phyloP scores from a whole-genome alignment of 2,113 vertebrate genomes.

The Lepisosteus oculatus region DNA sequence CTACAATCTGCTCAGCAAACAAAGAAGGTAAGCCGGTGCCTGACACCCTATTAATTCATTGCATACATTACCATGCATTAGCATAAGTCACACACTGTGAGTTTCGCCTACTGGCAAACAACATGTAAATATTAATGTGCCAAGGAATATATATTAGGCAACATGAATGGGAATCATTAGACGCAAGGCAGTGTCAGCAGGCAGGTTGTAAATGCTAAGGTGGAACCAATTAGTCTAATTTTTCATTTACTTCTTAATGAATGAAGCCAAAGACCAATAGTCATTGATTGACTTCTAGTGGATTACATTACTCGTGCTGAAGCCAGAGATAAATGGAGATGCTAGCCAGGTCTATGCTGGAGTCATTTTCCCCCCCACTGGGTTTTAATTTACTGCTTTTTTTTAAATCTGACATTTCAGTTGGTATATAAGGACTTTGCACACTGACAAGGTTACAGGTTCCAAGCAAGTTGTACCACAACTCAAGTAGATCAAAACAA shows the following conservation, averaged over 20 bases:
- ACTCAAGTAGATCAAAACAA: neutral
- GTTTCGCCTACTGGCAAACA: slow-evolving; percentile 32
- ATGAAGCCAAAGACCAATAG: slow-evolving; percentile 22
- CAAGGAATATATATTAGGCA: slow-evolving; percentile 30
- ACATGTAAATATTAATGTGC: slow-evolving; percentile 33
- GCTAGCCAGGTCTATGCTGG: slow-evolving; percentile 5
- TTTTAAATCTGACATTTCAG: slow-evolving; percentile 4
- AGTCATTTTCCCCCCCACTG: slow-evolving; percentile 12
- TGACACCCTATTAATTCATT: slow-evolving; percentile 30
- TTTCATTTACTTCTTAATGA: slow-evolving; percentile 30
- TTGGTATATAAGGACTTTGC: neutral
- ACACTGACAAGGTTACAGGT: neutral
- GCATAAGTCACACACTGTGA: slow-evolving; percentile 28
- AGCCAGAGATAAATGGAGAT: slow-evolving; percentile 9
- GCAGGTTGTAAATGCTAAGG: slow-evolving; percentile 28
- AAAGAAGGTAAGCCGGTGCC: slow-evolving; percentile 26
- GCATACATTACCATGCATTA: slow-evolving; percentile 32
- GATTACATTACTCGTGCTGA: slow-evolving; percentile 10
- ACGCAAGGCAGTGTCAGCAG: slow-evolving; percentile 20
- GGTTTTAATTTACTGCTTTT: slow-evolving; percentile 9
- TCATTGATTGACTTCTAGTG: slow-evolving; percentile 22
- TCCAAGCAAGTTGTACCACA: neutral
- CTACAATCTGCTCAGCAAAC: slow-evolving; percentile 29
- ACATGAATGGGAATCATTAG: slow-evolving; percentile 34
- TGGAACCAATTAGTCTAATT: slow-evolving; percentile 33